Conservation (phyloP, 2,888 invertebrate species). For the Drosophila stalkeri region DNA sequence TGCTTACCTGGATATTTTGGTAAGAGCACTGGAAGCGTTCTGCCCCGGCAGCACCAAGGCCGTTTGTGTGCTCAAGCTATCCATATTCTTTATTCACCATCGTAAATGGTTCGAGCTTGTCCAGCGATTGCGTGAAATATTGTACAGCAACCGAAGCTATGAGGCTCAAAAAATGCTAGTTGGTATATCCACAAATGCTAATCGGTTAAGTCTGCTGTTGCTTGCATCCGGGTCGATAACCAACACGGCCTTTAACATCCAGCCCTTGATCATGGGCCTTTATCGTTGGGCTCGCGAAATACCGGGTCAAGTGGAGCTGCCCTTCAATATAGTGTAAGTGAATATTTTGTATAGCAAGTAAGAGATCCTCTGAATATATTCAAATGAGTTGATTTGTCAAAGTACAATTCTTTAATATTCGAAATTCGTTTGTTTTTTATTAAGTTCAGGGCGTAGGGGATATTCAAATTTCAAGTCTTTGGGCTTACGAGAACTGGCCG, state of each 20-base stretch:
- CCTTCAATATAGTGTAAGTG: slow-evolving; percentile 82
- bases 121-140: slow-evolving; percentile 60
- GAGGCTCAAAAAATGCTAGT: slow-evolving; percentile 64
- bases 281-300: slow-evolving; percentile 56
- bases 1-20: slow-evolving; percentile 68
- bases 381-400: too few species aligned
- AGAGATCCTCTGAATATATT: too few species aligned
- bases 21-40: slow-evolving; percentile 82
- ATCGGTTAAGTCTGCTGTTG: slow-evolving; percentile 64
- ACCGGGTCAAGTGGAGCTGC: slow-evolving; percentile 67
- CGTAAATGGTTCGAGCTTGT: slow-evolving; percentile 65
- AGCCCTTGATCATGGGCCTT: slow-evolving; percentile 72
- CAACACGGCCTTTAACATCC: slow-evolving; percentile 69
- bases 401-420: too few species aligned
- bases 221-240: slow-evolving; percentile 72
- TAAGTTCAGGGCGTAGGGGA: too few species aligned
- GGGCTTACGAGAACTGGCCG: too few species aligned
- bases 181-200: slow-evolving; percentile 61
- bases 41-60: slow-evolving; percentile 82
- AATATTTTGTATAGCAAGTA: too few species aligned
- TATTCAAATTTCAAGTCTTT: too few species aligned
- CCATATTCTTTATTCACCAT: slow-evolving; percentile 71
- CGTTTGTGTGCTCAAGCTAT: slow-evolving; percentile 80
- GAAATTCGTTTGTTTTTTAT: too few species aligned
- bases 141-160: slow-evolving; percentile 49